Base-by-base conservation (phyloP, 2,888 invertebrate species). In the Mermis nigrescens region DNA sequence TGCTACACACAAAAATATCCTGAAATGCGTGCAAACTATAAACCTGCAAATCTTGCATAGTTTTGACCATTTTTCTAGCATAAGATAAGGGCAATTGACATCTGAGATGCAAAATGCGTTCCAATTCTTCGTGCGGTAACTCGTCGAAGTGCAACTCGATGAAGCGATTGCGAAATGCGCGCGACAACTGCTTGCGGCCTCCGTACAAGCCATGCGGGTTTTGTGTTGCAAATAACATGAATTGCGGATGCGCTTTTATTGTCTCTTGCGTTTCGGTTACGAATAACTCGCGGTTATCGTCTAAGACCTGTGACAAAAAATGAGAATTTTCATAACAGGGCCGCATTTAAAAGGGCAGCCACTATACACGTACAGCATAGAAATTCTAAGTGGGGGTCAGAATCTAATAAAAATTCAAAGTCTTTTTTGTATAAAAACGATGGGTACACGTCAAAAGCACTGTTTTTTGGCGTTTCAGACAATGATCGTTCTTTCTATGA, bases 181-280 rank as follows among this genome's bases (percentile, higher is more conserved):
- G 80, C 0, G 95, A 95, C 2, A 98, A 75, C n/a, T 80, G 74
- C 77, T 92, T 98, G 55, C 98, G 79, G 0, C 98, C 98, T 1
- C 94, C 95, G 69, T 99, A 99, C 1, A 85, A 74, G 3, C 77
- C 78, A 0, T 95, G 91, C 1, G 98, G 98, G 78, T 99, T 99
- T 76, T 98, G 98, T 0, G 98, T 99, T 0, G 98, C 98, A 74
- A 99, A 98, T 0, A 99, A 77, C 83, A 91, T 87, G 71, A 99
- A 99, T 69, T 85, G 83, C 0, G 83, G 82, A 77, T 98, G 86
- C 0, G 98, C 98, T 76, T 83, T 86, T 0, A 99, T 82, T 0
- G 83, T 80, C 68, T 85, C 82, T 73, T 95, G 95, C 0, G 92
- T 94, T 77, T 99, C 98, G 0, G 95, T 84, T 64, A 99, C 91